Evolutionary conservation across 2,888 invertebrate genomes (phyloP).

Genomic region (Lasius platythorax): DNA sequence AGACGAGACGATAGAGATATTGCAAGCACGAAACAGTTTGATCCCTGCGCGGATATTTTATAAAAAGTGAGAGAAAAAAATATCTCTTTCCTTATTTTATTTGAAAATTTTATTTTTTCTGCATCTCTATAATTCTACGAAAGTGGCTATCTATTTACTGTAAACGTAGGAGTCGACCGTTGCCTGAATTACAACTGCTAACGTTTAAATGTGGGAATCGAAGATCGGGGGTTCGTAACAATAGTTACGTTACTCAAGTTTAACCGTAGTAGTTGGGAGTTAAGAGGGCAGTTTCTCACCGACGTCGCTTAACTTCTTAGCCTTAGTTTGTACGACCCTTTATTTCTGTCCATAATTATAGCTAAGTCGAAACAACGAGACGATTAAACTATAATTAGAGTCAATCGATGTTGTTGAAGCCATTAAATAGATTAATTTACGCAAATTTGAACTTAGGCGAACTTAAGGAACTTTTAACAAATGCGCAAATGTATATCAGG

Average conservation of each 20-base stretch:
- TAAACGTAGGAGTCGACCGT: neutral
- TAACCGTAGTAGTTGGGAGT: constrained; percentile 18
- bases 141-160: neutral
- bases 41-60: constrained; percentile 11
- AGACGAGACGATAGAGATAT: neutral
- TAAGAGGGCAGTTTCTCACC: constrained; percentile 33
- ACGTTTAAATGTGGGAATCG: constrained; percentile 11
- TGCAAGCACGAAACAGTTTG: neutral
- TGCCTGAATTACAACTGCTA: constrained; percentile 15
- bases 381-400: constrained; percentile 34
- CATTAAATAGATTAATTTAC: constrained; percentile 22
- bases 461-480: neutral
- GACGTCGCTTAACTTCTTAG: constrained; percentile 28
- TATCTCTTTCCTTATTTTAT: neutral
- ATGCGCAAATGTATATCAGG: neutral
- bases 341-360: constrained; percentile 29
- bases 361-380: neutral
- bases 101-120: neutral
- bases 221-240: neutral
- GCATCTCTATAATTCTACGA: neutral
- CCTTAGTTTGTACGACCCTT: constrained; percentile 13
- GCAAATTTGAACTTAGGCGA: neutral
- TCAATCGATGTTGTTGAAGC: constrained; percentile 7
- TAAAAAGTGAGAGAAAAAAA: neutral
- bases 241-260: constrained; percentile 21